Conservation (phyloP, 2,113 vertebrate genomes). For the Peucedramus taeniatus region DNA sequence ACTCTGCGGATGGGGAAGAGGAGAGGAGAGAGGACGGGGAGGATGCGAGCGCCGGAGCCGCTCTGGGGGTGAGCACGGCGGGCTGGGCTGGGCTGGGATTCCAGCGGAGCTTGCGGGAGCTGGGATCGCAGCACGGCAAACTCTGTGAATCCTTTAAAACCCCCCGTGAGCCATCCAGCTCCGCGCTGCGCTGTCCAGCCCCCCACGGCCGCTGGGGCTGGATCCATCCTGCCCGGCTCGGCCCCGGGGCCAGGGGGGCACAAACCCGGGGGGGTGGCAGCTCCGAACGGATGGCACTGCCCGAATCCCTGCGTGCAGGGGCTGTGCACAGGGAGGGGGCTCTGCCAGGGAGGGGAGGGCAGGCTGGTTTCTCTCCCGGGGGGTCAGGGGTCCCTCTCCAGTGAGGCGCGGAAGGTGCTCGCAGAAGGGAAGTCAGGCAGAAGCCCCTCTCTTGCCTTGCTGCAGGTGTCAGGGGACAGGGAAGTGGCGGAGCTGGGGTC, state of each 20-base stretch:
- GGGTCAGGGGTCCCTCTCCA: not conserved
- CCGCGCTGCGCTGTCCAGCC: not conserved
- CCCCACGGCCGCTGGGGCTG: not conserved
- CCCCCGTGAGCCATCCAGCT: not conserved
- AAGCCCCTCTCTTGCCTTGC: not conserved
- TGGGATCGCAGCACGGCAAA: not conserved
- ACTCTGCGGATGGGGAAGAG: not conserved
- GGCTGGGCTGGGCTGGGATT: not conserved
- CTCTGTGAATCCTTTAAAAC: not conserved
- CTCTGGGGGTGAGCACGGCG: not conserved
- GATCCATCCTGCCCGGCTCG: not conserved
- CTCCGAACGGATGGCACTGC: not conserved
- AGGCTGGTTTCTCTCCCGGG: not conserved
- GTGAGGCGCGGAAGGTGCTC: not conserved
- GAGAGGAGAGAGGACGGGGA: not conserved
- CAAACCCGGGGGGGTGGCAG: rapidly evolving
- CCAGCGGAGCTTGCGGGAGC: not conserved
- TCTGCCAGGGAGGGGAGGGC: not conserved
- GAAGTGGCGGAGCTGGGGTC: not conserved
- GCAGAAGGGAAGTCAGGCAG: not conserved
- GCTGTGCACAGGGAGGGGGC: not conserved
- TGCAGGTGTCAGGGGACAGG: not conserved
- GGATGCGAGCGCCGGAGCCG: not conserved
- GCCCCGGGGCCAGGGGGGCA: not conserved
- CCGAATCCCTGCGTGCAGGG: not conserved